Evolutionary conservation across 2,797 vertebrate species (phyloP).

Genomic region (Chloroceryle inda): DNA sequence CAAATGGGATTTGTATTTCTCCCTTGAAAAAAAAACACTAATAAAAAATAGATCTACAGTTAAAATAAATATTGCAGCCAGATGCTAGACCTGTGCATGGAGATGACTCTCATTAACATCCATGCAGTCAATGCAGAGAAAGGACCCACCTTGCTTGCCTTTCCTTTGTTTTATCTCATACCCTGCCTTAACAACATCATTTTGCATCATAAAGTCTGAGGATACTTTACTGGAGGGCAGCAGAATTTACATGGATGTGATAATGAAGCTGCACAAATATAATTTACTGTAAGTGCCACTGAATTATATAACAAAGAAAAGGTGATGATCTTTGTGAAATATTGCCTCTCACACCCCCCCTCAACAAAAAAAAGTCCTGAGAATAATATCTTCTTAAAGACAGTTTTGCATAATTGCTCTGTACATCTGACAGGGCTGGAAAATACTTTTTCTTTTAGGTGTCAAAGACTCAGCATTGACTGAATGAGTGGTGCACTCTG

Average conservation of each 20-base stretch:
- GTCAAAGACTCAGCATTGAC: constrained; percentile 44
- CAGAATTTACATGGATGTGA: neutral
- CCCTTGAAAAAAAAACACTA: neutral
- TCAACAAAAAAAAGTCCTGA: neutral
- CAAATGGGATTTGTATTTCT: constrained; percentile 20
- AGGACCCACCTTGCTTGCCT: constrained; percentile 25
- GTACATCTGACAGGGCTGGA: constrained; percentile 31
- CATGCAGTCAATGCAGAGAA: constrained; percentile 15
- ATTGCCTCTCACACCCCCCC: neutral
- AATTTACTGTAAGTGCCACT: constrained; percentile 22
- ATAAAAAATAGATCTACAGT: neutral
- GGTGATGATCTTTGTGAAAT: constrained; percentile 29
- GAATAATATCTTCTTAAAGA: constrained; percentile 23
- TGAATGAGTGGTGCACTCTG: constrained; percentile 52
- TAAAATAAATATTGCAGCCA: constrained; percentile 51
- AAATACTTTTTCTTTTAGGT: constrained; percentile 33
- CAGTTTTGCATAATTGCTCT: constrained; percentile 39
- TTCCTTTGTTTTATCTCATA: constrained; percentile 26
- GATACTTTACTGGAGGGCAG: neutral
- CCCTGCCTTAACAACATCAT: neutral
- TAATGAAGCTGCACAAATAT: constrained; percentile 30
- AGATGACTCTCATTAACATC: constrained; percentile 48
- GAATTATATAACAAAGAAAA: constrained; percentile 3
- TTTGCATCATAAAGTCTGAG: neutral
- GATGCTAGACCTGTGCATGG: constrained; percentile 35